phyloP scores from a whole-genome alignment of 2,888 invertebrate species.

The Agrilus biguttatus region DNA sequence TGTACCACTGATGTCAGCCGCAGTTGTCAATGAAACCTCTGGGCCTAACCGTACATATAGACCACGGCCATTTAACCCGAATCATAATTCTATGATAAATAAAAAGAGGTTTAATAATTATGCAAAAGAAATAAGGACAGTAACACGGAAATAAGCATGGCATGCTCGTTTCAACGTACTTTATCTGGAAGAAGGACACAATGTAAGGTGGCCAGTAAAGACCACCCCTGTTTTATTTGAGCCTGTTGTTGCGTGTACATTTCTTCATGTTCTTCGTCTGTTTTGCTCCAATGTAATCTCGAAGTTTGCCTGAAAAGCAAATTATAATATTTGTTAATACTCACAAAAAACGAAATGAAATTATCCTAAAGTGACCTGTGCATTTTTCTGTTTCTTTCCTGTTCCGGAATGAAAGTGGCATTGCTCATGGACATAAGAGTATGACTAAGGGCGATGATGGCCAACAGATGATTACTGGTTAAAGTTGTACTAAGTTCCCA shows the following conservation, averaged over 20 bases:
- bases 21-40: no score
- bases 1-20: no score
- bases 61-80: no score
- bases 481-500: slow-evolving; percentile 94
- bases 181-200: slow-evolving; percentile 92
- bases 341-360: not conserved
- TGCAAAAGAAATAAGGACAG: not conserved
- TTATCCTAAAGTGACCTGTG: slow-evolving; percentile 38
- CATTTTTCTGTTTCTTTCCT: slow-evolving; percentile 64
- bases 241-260: slow-evolving; percentile 74
- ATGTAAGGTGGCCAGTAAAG: slow-evolving; percentile 86
- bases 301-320: slow-evolving; percentile 41
- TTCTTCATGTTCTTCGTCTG: slow-evolving; percentile 72
- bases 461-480: slow-evolving; percentile 89
- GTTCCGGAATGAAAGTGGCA: slow-evolving; percentile 82
- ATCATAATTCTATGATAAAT: no score
- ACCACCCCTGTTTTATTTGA: slow-evolving; percentile 96
- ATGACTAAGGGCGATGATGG: slow-evolving; percentile 88
- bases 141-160: not conserved
- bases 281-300: slow-evolving; percentile 51
- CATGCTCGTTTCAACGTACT: slow-evolving; percentile 31
- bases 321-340: not conserved
- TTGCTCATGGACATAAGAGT: slow-evolving; percentile 97
- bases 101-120: not conserved
- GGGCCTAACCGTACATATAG: no score